Percentiles rank a stretch among this genome's conserved stretches.
Evolutionary conservation across 2,888 invertebrate genomes (phyloP).

Genomic region (Drosophila mulleri): DNA sequence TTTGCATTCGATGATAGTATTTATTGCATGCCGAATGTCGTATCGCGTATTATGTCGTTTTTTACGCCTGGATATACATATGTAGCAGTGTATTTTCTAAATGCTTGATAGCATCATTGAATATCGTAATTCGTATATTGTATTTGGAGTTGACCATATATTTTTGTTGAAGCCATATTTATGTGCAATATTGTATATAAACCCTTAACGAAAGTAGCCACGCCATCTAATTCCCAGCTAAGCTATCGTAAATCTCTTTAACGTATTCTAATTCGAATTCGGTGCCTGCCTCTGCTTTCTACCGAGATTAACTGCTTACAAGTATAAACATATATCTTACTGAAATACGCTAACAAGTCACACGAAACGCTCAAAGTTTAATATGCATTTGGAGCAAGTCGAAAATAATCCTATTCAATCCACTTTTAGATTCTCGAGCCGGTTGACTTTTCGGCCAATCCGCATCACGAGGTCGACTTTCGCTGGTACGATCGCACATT

Average conservation of each 20-base stretch:
- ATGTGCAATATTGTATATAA: not conserved
- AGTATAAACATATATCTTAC: slow-evolving; percentile 1
- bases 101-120: not conserved
- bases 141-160: not conserved
- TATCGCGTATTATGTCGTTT: not conserved
- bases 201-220: not conserved
- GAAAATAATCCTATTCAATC: not conserved
- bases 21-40: not conserved
- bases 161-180: not conserved
- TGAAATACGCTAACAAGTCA: slow-evolving; percentile 1
- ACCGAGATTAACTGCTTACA: slow-evolving; percentile 21
- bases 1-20: not conserved
- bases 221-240: not conserved
- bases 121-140: not conserved
- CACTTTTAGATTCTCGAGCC: slow-evolving; percentile 89
- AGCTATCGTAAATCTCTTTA: slow-evolving; percentile 20
- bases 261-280: slow-evolving; percentile 13
- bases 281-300: slow-evolving; percentile 41
- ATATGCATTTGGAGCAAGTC: not conserved
- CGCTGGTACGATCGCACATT: slow-evolving; percentile 96
- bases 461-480: slow-evolving; percentile 95
- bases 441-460: slow-evolving; percentile 97
- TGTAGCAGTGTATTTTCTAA: not conserved
- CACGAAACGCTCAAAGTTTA: not conserved
- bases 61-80: not conserved